Conservation (phyloP, 2,888 invertebrate genomes). For the Isotomurus palustris region DNA sequence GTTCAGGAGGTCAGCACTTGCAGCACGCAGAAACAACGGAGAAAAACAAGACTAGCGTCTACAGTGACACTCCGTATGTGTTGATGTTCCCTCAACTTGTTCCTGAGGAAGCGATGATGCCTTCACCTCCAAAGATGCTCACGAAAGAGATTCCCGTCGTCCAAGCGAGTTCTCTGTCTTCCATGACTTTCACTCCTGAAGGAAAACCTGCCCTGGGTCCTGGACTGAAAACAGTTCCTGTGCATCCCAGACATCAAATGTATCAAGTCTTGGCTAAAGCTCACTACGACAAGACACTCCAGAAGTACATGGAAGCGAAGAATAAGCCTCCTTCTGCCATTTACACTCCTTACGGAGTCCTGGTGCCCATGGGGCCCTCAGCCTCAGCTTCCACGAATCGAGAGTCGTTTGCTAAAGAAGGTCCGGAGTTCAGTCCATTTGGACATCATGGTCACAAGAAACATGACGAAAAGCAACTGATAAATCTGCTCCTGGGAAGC, state of each 20-base stretch:
- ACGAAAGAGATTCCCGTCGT: conserved; percentile 37
- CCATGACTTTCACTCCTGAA: conserved; percentile 13
- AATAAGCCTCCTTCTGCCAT: conserved; percentile 42
- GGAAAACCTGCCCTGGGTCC: conserved; percentile 35
- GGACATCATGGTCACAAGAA: neutral
- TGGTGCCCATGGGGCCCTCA: conserved; percentile 34
- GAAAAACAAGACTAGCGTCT: conserved; percentile 15
- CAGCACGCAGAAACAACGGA: neutral
- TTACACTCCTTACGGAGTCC: conserved; percentile 45
- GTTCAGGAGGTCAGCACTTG: neutral
- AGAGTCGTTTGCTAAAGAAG: neutral
- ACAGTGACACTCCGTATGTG: conserved; percentile 45
- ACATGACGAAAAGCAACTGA: conserved; percentile 28
- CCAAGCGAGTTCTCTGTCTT: conserved; percentile 32
- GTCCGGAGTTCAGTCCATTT: conserved; percentile 2
- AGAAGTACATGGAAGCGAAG: conserved; percentile 37
- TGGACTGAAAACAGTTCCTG: conserved; percentile 40
- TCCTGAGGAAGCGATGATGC: conserved; percentile 33
- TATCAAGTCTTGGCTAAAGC: conserved; percentile 44
- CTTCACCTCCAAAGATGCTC: conserved; percentile 32
- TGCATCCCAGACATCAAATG: conserved; percentile 46
- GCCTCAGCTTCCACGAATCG: conserved; percentile 7
- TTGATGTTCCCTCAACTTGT: conserved; percentile 45
- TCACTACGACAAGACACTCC: conserved; percentile 42
- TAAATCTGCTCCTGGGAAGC: conserved; percentile 29